These are phyloP conservation scores for Xyliphius kryptos DNA, from an alignment of 2,113 vertebrate species.

Conservation along the genomic window DNA sequence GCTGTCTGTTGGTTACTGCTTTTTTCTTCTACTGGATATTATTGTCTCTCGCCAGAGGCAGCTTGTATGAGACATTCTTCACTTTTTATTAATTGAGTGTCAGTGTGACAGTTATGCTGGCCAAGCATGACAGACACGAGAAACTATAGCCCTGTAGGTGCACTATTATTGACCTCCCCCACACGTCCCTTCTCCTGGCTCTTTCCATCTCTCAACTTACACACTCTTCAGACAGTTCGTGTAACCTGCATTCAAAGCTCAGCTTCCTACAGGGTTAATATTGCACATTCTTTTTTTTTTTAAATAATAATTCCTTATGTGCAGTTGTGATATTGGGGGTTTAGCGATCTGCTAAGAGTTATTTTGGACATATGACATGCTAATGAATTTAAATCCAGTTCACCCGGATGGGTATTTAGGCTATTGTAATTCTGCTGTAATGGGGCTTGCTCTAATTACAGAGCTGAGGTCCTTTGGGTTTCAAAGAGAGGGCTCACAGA, in stretches of 20 bases:
- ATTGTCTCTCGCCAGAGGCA: slow-evolving; percentile 30
- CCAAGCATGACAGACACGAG: slow-evolving; percentile 35
- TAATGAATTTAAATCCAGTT: slow-evolving; percentile 43
- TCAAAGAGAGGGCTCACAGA: slow-evolving; percentile 16
- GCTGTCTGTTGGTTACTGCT: too few relatives aligned
- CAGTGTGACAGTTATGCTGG: slow-evolving; percentile 30
- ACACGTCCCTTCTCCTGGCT: slow-evolving; percentile 8
- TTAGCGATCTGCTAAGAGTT: neutral
- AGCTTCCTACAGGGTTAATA: neutral
- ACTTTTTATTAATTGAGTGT: slow-evolving; percentile 48
- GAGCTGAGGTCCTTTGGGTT: slow-evolving; percentile 30
- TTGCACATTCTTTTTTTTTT: slow-evolving; percentile 2
- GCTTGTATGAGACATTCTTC: slow-evolving; percentile 37
- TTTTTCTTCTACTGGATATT: slow-evolving; percentile 32
- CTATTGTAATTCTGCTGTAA: slow-evolving; percentile 35
- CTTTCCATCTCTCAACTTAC: slow-evolving; percentile 9
- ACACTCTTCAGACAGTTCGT: slow-evolving; percentile 7
- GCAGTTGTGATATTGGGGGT: neutral
- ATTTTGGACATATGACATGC: slow-evolving; percentile 30
- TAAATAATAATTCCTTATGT: neutral
- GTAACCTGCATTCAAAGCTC: slow-evolving; percentile 18
- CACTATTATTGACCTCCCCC: slow-evolving; percentile 35
- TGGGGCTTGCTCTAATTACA: slow-evolving; percentile 39
- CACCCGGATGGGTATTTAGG: slow-evolving; percentile 22
- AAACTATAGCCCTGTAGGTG: slow-evolving; percentile 18